Conservation (phyloP, 92 coral and sea anemone species). For the Ricordea florida region DNA sequence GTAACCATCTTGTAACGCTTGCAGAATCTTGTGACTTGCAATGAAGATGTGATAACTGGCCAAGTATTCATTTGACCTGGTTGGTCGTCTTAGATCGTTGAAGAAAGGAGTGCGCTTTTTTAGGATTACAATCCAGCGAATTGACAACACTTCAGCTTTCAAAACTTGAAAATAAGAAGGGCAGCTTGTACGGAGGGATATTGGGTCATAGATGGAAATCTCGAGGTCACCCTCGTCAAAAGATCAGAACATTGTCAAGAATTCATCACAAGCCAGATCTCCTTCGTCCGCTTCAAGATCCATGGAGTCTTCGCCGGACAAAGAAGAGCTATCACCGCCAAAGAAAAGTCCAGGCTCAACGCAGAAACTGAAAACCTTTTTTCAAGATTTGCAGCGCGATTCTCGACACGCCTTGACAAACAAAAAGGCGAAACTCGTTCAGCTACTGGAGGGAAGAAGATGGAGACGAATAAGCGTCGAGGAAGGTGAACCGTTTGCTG, state of each 20-base stretch:
- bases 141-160: too few relatives aligned
- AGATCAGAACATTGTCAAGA: too few relatives aligned
- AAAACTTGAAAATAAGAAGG: too few relatives aligned
- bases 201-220: too few relatives aligned
- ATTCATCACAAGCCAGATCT: too few relatives aligned
- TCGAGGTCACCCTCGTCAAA: too few relatives aligned
- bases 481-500: constrained; percentile 58
- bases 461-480: constrained; percentile 35
- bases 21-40: not conserved
- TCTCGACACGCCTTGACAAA: constrained; percentile 62
- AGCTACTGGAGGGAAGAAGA: constrained; percentile 53
- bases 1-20: too few relatives aligned
- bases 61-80: not conserved
- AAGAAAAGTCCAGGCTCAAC: constrained; percentile 52
- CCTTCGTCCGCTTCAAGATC: constrained; percentile 2
- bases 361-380: constrained; percentile 56
- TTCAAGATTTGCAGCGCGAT: constrained; percentile 65
- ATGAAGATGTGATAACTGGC: not conserved
- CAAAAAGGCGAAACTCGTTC: constrained; percentile 39
- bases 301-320: not conserved
- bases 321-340: not conserved
- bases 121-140: too few relatives aligned
- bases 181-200: too few relatives aligned
- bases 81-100: not conserved
- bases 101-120: too few relatives aligned